These are phyloP conservation scores for Augiades crinisus DNA, from an alignment of 2,888 invertebrate species.

Conservation along the genomic window DNA sequence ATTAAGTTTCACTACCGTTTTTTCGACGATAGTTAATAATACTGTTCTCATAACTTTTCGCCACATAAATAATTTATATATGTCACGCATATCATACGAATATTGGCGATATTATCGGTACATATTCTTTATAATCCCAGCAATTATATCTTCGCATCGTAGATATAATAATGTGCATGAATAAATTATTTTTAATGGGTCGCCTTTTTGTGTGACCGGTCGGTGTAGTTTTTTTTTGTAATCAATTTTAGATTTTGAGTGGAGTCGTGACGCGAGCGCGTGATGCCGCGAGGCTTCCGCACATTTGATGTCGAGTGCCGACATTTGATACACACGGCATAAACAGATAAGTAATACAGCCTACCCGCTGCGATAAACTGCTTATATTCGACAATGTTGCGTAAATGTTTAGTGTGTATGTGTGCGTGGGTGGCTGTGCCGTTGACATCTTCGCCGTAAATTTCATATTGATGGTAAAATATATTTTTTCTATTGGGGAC, in stretches of 20 bases:
- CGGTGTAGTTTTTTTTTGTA: slow-evolving; percentile 57
- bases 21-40: not conserved
- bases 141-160: slow-evolving; percentile 44
- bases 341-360: slow-evolving; percentile 14
- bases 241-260: slow-evolving; percentile 74
- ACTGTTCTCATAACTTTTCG: slow-evolving; percentile 1
- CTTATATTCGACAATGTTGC: slow-evolving; percentile 8
- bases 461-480: slow-evolving; percentile 2
- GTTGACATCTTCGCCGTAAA: slow-evolving; percentile 13
- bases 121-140: slow-evolving; percentile 40
- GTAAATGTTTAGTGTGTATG: slow-evolving; percentile 10
- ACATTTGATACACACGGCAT: slow-evolving; percentile 19
- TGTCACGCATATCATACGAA: slow-evolving; percentile 44
- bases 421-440: slow-evolving; percentile 20
- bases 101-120: slow-evolving; percentile 29
- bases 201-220: slow-evolving; percentile 54
- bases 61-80: slow-evolving; percentile 32
- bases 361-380: slow-evolving; percentile 17
- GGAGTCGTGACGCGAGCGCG: slow-evolving; percentile 66
- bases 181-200: slow-evolving; percentile 68
- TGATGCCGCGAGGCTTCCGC: slow-evolving; percentile 59
- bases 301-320: slow-evolving; percentile 37
- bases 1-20: not conserved
- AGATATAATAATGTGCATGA: slow-evolving; percentile 57
- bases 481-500: too few species aligned